Conservation (phyloP, 2,888 invertebrate species). For the Bombylius major region DNA sequence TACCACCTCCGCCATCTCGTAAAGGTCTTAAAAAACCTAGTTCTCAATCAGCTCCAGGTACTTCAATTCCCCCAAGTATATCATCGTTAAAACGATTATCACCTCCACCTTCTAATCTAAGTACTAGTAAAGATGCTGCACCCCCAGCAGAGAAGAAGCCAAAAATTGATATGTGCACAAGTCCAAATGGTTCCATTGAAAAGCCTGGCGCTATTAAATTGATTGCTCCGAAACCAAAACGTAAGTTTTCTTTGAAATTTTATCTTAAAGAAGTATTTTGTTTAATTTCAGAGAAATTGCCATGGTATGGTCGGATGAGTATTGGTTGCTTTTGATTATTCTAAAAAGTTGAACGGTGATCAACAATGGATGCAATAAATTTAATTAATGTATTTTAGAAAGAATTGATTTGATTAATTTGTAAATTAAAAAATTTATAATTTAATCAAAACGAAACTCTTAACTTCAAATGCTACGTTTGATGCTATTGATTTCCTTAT, state of each 20-base stretch:
- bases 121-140: slow-evolving; percentile 19
- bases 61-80: slow-evolving; percentile 16
- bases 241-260: slow-evolving; percentile 52
- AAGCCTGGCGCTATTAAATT: slow-evolving; percentile 74
- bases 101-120: slow-evolving; percentile 20
- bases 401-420: slow-evolving; percentile 12
- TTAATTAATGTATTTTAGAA: neutral
- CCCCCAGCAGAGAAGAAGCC: slow-evolving; percentile 63
- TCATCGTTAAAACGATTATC: slow-evolving; percentile 24
- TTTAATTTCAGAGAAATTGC: neutral
- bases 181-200: slow-evolving; percentile 33
- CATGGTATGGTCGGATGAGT: neutral
- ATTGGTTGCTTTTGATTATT: slow-evolving; percentile 4
- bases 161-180: slow-evolving; percentile 43
- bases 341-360: neutral
- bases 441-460: slow-evolving; percentile 9
- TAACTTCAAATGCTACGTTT: neutral
- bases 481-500: neutral
- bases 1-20: slow-evolving; percentile 71
- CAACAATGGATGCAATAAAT: too few relatives aligned
- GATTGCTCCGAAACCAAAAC: slow-evolving; percentile 78
- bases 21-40: slow-evolving; percentile 49
- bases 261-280: neutral
- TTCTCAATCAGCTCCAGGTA: slow-evolving; percentile 32
- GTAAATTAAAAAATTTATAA: slow-evolving; percentile 9